Conservation (phyloP, 2,888 invertebrate genomes). For the Ochropleura leucogaster region DNA sequence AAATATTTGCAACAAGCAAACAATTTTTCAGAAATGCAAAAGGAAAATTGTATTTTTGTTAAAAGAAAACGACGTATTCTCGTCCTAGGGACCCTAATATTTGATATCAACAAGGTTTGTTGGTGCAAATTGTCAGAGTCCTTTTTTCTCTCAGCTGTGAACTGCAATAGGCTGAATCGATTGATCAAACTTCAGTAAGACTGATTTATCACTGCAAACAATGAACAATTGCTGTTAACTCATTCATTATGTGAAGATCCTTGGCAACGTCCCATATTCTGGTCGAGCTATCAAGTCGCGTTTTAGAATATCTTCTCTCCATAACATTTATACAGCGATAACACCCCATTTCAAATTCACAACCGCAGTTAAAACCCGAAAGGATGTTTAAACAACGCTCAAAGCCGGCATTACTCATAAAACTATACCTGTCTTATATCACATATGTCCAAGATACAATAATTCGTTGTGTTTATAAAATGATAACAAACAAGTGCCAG, state of each 20-base stretch:
- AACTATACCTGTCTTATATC: constrained; percentile 60
- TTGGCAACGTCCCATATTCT: neutral
- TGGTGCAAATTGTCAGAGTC: neutral
- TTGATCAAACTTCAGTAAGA: neutral
- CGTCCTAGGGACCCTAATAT: no score
- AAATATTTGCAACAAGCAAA: no score
- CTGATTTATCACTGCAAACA: neutral
- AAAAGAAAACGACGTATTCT: no score
- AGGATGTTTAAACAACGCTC: constrained; percentile 64
- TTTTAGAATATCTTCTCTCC: constrained; percentile 5
- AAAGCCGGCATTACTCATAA: constrained; percentile 59
- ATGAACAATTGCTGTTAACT: neutral
- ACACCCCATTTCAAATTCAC: constrained; percentile 42
- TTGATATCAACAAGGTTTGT: neutral
- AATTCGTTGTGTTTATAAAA: constrained; percentile 61
- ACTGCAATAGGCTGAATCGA: constrained; percentile 1
- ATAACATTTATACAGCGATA: constrained; percentile 12
- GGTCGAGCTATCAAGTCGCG: neutral
- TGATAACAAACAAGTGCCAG: constrained; percentile 62
- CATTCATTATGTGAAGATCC: neutral
- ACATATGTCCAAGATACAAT: constrained; percentile 57
- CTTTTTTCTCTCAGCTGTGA: neutral
- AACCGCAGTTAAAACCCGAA: constrained; percentile 59
- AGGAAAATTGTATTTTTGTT: no score
- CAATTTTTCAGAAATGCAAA: no score